phyloP scores from a whole-genome alignment of 2,888 invertebrate species.

The Escarpia spicata region DNA sequence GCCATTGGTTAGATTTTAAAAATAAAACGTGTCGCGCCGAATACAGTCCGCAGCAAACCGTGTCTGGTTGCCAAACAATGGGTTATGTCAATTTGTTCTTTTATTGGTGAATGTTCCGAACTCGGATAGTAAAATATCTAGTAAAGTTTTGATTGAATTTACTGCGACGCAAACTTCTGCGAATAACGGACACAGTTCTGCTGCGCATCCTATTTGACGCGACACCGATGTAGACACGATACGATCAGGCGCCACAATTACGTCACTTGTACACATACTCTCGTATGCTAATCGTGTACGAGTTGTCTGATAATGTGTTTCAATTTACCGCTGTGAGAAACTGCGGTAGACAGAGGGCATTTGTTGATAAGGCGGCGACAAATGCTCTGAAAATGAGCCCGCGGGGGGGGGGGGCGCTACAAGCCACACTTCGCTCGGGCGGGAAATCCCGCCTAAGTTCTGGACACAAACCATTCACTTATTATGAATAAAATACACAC shows the following conservation, averaged over 20 bases:
- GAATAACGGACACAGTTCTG: background rate
- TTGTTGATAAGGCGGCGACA: background rate
- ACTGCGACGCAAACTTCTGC: background rate
- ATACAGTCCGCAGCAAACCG: background rate
- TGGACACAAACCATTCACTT: background rate
- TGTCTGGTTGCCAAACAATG: background rate
- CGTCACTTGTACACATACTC: background rate
- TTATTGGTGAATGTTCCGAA: background rate
- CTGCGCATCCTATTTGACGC: background rate
- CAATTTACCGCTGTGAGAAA: background rate
- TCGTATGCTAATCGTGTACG: background rate
- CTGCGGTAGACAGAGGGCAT: background rate
- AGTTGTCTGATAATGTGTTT: background rate
- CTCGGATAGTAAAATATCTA: background rate
- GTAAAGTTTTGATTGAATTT: background rate
- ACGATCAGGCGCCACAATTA: background rate
- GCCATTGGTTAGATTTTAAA: background rate
- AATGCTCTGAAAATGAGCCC: background rate
- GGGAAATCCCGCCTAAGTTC: background rate
- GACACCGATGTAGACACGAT: background rate
- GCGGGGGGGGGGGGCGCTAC: background rate
- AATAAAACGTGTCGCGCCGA: background rate
- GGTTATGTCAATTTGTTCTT: background rate
- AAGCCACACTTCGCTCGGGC: background rate
- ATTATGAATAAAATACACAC: slow-evolving; percentile 13